Conservation (phyloP, 2,113 vertebrate genomes). For the Phalacrocorax brasilianus region DNA sequence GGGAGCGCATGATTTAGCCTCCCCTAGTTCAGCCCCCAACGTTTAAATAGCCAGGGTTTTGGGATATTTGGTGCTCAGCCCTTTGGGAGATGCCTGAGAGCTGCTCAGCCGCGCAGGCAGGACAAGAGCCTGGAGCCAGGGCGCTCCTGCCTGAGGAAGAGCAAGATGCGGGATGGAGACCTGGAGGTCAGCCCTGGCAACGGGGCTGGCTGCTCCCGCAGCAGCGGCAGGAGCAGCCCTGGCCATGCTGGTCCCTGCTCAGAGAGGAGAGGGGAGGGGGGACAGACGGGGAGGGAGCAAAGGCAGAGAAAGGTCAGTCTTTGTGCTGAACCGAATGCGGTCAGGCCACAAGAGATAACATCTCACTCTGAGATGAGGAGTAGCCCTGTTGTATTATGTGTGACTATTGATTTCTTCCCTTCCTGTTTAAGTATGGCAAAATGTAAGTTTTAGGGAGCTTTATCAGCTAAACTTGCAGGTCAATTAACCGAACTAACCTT, state of each 20-base stretch:
- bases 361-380: background rate
- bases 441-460: background rate
- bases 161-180: background rate
- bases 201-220: background rate
- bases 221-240: background rate
- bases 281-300: rapidly evolving
- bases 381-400: background rate
- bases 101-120: background rate
- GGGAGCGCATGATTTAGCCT: background rate
- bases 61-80: background rate
- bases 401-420: background rate
- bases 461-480: background rate
- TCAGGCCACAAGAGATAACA: background rate
- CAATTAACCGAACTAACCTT: background rate
- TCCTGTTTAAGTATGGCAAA: background rate
- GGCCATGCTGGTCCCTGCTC: background rate
- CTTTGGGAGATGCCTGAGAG: background rate
- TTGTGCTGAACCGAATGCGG: rapidly evolving
- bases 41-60: background rate
- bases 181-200: too few relatives aligned
- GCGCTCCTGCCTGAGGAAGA: background rate
- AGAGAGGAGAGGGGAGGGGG: background rate
- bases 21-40: background rate
- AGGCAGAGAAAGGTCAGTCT: background rate
- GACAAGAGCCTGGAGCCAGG: background rate